phyloP scores from a whole-genome alignment of 2,797 vertebrate genomes.

The Dicrostonyx torquatus region DNA sequence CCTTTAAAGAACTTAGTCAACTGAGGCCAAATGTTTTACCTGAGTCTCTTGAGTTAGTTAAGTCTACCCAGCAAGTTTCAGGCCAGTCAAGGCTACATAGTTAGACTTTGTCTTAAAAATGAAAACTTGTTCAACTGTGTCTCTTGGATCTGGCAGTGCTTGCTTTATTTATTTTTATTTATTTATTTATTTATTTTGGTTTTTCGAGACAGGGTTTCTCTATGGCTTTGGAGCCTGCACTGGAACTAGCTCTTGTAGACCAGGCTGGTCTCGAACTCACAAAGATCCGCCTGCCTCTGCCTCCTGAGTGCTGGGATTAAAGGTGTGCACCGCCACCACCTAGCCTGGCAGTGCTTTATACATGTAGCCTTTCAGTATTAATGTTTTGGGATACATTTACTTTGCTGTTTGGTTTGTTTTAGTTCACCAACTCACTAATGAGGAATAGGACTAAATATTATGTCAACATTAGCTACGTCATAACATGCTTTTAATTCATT shows the following conservation, averaged over 20 bases:
- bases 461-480: not conserved
- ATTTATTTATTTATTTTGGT: no score
- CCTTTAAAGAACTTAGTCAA: slow-evolving; percentile 34
- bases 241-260: no score
- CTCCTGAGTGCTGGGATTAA: no score
- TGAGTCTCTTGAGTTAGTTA: not conserved
- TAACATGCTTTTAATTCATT: not conserved
- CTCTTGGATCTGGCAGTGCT: not conserved
- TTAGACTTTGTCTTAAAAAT: not conserved
- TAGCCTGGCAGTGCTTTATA: not conserved
- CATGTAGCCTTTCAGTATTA: not conserved
- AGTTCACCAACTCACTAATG: not conserved
- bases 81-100: not conserved
- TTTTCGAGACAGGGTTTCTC: no score
- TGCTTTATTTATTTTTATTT: no score
- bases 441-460: not conserved
- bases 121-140: not conserved
- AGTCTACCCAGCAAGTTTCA: not conserved
- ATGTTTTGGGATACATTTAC: not conserved
- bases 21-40: not conserved
- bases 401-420: slow-evolving; percentile 27
- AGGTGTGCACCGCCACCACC: no score
- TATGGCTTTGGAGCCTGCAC: no score
- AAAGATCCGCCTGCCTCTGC: no score
- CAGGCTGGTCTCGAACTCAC: no score